Percentiles rank a stretch among this genome's conserved stretches.
Evolutionary conservation across 92 coral and sea anemone genomes (phyloP).

Genomic region (Diadumene lineata): DNA sequence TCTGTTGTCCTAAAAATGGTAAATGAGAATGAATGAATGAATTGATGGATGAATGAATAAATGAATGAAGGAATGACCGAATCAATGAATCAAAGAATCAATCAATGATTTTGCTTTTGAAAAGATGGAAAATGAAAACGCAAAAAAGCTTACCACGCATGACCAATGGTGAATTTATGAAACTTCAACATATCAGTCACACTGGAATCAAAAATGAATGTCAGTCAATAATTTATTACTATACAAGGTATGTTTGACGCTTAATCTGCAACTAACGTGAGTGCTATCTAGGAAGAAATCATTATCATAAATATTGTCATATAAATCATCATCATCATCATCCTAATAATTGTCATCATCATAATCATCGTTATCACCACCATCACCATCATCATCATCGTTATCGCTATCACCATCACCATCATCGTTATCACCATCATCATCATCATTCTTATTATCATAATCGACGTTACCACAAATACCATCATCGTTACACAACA

Average conservation of each 20-base stretch:
- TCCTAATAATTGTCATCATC: neutral
- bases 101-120: too few species aligned
- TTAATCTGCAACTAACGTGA: too few species aligned
- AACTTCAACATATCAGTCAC: slow-evolving; percentile 98
- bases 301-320: neutral
- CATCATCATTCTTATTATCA: neutral
- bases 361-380: neutral
- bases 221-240: too few species aligned
- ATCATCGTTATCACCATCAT: neutral
- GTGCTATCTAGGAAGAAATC: neutral
- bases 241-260: too few species aligned
- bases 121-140: too few species aligned
- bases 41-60: neutral
- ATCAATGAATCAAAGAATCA: neutral
- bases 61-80: neutral
- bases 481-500: neutral
- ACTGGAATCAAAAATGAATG: too few species aligned
- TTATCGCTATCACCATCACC: neutral
- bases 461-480: neutral
- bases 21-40: neutral
- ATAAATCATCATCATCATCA: neutral
- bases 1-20: slow-evolving; percentile 85
- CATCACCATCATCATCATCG: neutral
- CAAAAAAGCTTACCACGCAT: slow-evolving; percentile 78
- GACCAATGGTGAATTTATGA: slow-evolving; percentile 97